phyloP scores from a whole-genome alignment of 2,113 vertebrate genomes.

The Collichthys lucidus region DNA sequence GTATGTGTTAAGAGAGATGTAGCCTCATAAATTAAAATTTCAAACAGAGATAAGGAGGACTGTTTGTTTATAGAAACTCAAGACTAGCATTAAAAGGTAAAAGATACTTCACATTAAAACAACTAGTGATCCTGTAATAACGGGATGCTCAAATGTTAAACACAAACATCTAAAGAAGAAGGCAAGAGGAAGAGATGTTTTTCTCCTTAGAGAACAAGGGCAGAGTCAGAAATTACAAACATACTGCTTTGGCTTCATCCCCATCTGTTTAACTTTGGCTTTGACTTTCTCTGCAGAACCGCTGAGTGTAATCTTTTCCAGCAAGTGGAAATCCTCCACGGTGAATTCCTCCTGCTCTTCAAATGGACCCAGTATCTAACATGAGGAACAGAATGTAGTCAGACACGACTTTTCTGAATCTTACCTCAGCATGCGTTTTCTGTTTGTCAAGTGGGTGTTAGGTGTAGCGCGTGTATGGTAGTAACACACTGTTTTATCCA shows the following conservation, averaged over 20 bases:
- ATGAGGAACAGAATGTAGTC: conserved; percentile 51
- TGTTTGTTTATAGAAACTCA: background rate
- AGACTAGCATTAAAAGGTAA: background rate
- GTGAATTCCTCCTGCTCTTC: conserved; percentile 86
- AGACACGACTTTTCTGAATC: conserved; percentile 43
- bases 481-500: conserved; percentile 58
- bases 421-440: conserved; percentile 60
- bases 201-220: conserved; percentile 2
- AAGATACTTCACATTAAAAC: background rate
- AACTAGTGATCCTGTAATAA: background rate
- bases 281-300: conserved; percentile 90
- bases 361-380: conserved; percentile 90
- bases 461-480: conserved; percentile 50
- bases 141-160: conserved; percentile 7
- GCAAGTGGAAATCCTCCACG: conserved; percentile 91
- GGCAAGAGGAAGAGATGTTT: background rate
- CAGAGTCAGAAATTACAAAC: conserved; percentile 49
- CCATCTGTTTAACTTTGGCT: conserved; percentile 89
- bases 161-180: background rate
- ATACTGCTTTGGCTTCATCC: conserved; percentile 81
- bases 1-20: conserved; percentile 10
- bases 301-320: conserved; percentile 91
- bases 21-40: conserved; percentile 21
- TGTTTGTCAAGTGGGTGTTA: conserved; percentile 43
- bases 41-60: background rate